Conservation (phyloP, 2,113 vertebrate genomes). For the Bubalus kerabau region DNA sequence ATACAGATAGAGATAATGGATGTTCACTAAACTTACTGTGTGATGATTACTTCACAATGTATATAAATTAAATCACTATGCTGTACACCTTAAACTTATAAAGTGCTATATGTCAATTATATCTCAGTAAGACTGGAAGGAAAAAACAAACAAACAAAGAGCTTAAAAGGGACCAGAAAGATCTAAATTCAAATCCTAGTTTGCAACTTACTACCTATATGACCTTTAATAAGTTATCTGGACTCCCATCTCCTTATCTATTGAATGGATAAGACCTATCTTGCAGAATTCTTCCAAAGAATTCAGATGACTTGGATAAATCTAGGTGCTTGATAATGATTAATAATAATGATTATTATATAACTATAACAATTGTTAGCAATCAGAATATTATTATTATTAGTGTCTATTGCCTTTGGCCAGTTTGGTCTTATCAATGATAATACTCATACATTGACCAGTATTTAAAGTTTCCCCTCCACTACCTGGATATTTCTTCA, state of each 20-base stretch:
- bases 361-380: background rate
- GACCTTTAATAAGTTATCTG: background rate
- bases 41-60: background rate
- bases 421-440: background rate
- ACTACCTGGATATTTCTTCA: background rate
- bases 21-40: background rate
- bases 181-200: background rate
- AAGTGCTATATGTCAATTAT: background rate
- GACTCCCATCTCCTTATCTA: background rate
- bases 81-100: background rate
- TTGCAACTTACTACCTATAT: background rate
- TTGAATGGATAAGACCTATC: background rate
- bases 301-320: background rate
- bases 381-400: background rate
- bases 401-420: background rate
- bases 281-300: background rate
- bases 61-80: background rate
- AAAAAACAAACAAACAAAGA: background rate
- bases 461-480: background rate
- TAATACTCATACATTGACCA: background rate
- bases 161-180: background rate
- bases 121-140: background rate
- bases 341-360: background rate
- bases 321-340: background rate
- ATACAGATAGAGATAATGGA: background rate